Base-by-base conservation (phyloP, 2,888 invertebrate genomes). In the Meandrusa payeni region DNA sequence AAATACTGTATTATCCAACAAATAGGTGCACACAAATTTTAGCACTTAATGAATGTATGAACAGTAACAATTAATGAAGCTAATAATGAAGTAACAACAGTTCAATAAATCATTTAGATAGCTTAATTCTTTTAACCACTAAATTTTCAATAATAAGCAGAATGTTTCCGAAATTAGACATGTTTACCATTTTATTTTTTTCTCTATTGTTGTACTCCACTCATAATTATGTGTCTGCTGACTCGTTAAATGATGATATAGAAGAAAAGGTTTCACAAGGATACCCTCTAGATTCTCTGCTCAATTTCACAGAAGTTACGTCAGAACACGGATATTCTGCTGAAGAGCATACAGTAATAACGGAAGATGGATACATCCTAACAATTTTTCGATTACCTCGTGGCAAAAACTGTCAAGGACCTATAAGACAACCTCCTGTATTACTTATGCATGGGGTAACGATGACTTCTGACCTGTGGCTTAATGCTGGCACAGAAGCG, bases 391-490 rank as follows among this genome's bases (percentile, higher is more conserved):
- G 33, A 2, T 22, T 41, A 27, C 2, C 12, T 1, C 11, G 9
- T 2, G 34, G 27, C 5, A 34, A 23, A 5, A 31, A 31, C 46
- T 47, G 7, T 48, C 90, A 20, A 24, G 32, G 32, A 23, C 32
- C 32, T 6, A 9, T 41, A 26, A 53, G 29, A 1, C 54, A 63
- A 2, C 44, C 54, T 2, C 91, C 81, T 2, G 90, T 91, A 41
- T 88, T 93, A 52, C 61, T 95, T 33, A 93, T 94, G 67, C 95
- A 95, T 63, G 96, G 96, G 0, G 69, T 96, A 2, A 61, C 93
- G 1, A 86, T 90, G 11, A 91, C 91, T 48, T 92, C 93, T 1
- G 89, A 92, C 1, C 91, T 92, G 64, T 95, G 91, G 91, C 78
- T 95, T 0, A 76, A 91, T 1, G 86, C 89, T 41, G 91, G 91